Evolutionary conservation across 2,888 invertebrate genomes (phyloP).

Genomic region (Limnephilus auricula): DNA sequence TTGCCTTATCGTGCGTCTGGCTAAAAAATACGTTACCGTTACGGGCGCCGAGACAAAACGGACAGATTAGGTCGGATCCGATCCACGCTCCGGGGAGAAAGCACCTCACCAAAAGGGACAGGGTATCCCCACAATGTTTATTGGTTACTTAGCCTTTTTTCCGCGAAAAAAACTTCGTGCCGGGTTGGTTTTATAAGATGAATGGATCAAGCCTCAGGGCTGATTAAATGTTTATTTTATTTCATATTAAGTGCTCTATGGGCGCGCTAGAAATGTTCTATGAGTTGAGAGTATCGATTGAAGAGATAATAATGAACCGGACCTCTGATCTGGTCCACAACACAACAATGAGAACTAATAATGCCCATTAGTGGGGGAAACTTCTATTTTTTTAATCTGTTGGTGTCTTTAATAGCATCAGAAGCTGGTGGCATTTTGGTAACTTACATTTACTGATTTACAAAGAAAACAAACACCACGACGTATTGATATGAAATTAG

Average conservation of each 20-base stretch:
- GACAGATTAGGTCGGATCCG: constrained; percentile 47
- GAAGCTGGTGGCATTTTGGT: constrained; percentile 6
- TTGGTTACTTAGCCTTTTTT: background rate
- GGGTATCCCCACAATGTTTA: background rate
- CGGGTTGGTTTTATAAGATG: constrained; percentile 16
- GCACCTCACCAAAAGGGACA: constrained; percentile 53
- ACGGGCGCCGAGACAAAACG: constrained; percentile 48
- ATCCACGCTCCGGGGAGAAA: constrained; percentile 27
- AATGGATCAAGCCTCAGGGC: constrained; percentile 30
- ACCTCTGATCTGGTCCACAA: constrained; percentile 38
- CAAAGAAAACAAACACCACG: background rate
- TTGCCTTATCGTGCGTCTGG: constrained; percentile 59
- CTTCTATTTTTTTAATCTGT: background rate
- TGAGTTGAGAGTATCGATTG: constrained; percentile 45
- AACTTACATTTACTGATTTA: background rate
- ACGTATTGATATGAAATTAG: no score
- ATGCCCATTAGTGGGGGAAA: constrained; percentile 24
- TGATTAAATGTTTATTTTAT: constrained; percentile 58
- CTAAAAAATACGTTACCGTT: constrained; percentile 55
- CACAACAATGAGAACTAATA: constrained; percentile 46
- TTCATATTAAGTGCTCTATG: constrained; percentile 52
- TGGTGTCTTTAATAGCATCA: constrained; percentile 26
- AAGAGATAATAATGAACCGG: constrained; percentile 53
- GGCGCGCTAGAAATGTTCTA: constrained; percentile 32
- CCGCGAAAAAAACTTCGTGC: background rate